Evolutionary conservation across 2,113 vertebrate species (phyloP).

Genomic region (Macaca nemestrina): DNA sequence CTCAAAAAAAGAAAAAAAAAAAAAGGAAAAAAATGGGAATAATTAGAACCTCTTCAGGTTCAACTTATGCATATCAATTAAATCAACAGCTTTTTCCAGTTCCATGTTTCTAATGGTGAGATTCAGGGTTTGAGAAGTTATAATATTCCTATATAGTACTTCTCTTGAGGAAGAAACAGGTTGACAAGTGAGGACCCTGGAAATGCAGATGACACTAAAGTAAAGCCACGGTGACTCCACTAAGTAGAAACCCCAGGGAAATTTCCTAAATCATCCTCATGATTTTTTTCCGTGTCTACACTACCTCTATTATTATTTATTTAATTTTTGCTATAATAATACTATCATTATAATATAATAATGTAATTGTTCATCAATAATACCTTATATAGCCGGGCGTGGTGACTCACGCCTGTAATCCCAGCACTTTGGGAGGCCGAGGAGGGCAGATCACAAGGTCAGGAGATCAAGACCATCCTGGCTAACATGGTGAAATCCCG

Average conservation of each 20-base stretch:
- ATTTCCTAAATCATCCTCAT: neutral
- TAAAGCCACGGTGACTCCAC: neutral
- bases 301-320: neutral
- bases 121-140: neutral
- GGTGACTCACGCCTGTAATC: no score
- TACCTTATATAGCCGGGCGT: neutral
- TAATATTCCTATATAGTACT: neutral
- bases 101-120: neutral
- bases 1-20: no score
- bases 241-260: neutral
- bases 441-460: no score
- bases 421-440: no score
- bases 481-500: no score
- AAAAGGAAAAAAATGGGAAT: neutral
- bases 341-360: neutral
- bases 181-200: neutral
- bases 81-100: neutral
- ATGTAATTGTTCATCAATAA: neutral
- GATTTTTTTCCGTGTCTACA: neutral
- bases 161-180: neutral
- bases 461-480: no score
- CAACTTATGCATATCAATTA: neutral
- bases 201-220: neutral
- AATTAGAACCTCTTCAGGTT: neutral
- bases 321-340: neutral